Percentiles rank a stretch among this genome's conserved stretches.
phyloP scores from a whole-genome alignment of 2,888 invertebrate genomes.

The Tethea ocularis region DNA sequence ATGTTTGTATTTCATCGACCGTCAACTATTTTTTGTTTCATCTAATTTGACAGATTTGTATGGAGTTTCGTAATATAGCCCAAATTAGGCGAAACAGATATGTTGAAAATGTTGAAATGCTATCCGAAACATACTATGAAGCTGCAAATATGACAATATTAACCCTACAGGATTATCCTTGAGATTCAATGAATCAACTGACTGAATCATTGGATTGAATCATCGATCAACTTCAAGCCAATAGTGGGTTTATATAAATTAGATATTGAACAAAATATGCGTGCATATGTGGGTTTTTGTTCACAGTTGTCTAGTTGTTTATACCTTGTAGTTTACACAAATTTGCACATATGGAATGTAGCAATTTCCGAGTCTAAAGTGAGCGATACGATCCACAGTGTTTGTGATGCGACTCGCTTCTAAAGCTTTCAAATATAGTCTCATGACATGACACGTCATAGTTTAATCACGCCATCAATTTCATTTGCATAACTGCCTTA shows the following conservation, averaged over 20 bases:
- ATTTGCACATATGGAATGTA: slow-evolving; percentile 60
- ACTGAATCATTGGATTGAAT: slow-evolving; percentile 34
- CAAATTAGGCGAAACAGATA: too few relatives aligned
- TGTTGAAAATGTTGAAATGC: too few relatives aligned
- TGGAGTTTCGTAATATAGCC: too few relatives aligned
- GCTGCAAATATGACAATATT: too few relatives aligned
- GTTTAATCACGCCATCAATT: not conserved
- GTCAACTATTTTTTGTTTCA: too few relatives aligned
- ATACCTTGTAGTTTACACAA: slow-evolving; percentile 51
- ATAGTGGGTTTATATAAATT: slow-evolving; percentile 33
- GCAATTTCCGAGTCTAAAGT: slow-evolving; percentile 62
- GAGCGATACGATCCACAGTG: slow-evolving; percentile 44
- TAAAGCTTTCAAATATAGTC: slow-evolving; percentile 44
- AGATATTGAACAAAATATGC: slow-evolving; percentile 17
- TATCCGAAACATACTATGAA: too few relatives aligned
- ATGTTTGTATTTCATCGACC: too few relatives aligned
- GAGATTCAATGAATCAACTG: slow-evolving; percentile 33
- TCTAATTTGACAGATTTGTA: too few relatives aligned
- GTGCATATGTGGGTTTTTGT: slow-evolving; percentile 16
- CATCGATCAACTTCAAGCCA: slow-evolving; percentile 16
- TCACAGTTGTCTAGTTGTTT: slow-evolving; percentile 29
- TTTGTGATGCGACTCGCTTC: slow-evolving; percentile 52
- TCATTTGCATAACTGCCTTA: not conserved
- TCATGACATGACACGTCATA: slow-evolving; percentile 18
- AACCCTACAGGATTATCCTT: too few relatives aligned